phyloP scores from a whole-genome alignment of 2,797 vertebrate genomes.

The Tokudaia tokunoshimensis region DNA sequence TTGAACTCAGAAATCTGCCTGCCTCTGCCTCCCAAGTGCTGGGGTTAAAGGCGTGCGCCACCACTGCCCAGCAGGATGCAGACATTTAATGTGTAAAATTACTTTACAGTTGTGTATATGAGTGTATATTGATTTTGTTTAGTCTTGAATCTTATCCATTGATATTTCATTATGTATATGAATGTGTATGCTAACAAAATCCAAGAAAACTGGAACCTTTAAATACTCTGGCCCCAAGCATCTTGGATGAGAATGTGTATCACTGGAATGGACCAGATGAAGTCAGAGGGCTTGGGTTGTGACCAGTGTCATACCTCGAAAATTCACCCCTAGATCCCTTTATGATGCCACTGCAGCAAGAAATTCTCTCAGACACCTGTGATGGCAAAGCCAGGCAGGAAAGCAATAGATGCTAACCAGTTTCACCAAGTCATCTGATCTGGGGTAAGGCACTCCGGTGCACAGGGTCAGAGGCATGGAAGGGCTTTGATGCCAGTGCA shows the following conservation, averaged over 20 bases:
- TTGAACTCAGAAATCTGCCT: too few relatives aligned
- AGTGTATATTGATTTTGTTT: background rate
- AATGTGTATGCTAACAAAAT: background rate
- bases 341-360: too few relatives aligned
- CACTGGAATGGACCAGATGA: background rate
- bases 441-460: background rate
- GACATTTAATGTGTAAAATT: background rate
- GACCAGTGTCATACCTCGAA: too few relatives aligned
- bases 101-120: background rate
- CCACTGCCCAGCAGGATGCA: background rate
- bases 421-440: background rate
- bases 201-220: background rate
- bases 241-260: background rate
- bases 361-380: background rate
- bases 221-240: background rate
- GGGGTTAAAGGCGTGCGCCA: too few relatives aligned
- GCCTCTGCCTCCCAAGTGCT: too few relatives aligned
- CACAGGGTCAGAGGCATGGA: background rate
- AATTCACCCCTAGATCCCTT: background rate
- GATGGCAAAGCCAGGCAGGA: background rate
- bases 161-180: background rate
- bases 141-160: background rate
- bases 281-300: background rate
- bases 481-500: background rate
- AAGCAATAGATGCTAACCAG: accelerated